Evolutionary conservation across 2,888 invertebrate species (phyloP), one percentile per base, ranked within the genome.

Genomic region (Chelonus formosanus): DNA sequence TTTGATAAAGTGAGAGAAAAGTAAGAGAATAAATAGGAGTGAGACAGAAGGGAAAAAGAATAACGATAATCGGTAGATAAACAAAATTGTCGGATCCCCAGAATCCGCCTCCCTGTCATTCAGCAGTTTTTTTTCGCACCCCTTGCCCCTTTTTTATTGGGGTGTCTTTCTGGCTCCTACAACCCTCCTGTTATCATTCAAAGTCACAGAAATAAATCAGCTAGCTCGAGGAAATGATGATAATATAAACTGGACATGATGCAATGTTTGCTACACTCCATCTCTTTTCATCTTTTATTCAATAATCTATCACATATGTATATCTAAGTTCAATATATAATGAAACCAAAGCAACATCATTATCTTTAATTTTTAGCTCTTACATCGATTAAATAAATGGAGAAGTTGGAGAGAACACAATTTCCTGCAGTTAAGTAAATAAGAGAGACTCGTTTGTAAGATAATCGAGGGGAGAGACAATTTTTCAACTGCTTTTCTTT

Each of bases 181-280:
- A 53, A 44, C 36, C 57, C 54, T 45, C 48, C 8, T 45, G 40
- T 43, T 56, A 63, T 7, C 55, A 48, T 62, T 48, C 56, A 31
- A 54, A 57, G 36, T 56, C 52, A 32, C 58, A 58, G 64, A 67
- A 68, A 65, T 63, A 67, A 56, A 68, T 65, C 69, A 54, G 59
- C 61, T 66, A 69, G 69, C 60, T 62, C 61, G 48, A 31, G 69
- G 67, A 69, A 71, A 69, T 64, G 36, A 34, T 35, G 20, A 59
- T 48, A 48, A 36, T 57, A 44, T 6, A 43, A 32, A 8, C 20
- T 44, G 56, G 60, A 8, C 50, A 54, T 62, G 62, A 55, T 58
- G 54, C 66, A 20, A 56, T 44, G 31, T 54, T 31, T 55, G 36
- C 36, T 48, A 36, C 44, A 52, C 20, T 55, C 40, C 4, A 47